phyloP scores from a whole-genome alignment of 2,888 invertebrate genomes.

The Drosophila fungiperda region DNA sequence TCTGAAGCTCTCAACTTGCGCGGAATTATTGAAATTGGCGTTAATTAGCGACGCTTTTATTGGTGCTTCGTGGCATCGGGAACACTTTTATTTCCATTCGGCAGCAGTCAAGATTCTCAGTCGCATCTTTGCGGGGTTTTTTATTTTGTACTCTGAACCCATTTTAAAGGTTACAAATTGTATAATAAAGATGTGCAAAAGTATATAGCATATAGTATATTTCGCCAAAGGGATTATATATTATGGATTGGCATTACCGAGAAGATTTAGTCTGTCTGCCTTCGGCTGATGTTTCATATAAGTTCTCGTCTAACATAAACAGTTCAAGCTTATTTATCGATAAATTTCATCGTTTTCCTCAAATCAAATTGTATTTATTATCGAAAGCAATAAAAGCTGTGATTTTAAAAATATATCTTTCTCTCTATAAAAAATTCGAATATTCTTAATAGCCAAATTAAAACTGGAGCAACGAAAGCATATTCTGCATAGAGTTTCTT shows the following conservation, averaged over 20 bases:
- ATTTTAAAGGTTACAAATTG: not conserved
- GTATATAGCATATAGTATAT: not conserved
- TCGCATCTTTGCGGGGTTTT: conserved; percentile 31
- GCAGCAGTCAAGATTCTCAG: conserved; percentile 4
- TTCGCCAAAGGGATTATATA: not conserved
- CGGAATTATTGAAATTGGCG: conserved; percentile 71
- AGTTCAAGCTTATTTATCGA: not conserved
- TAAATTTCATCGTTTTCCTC: not conserved
- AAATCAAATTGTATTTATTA: not conserved
- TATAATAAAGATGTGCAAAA: not conserved
- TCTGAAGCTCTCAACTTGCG: conserved; percentile 45
- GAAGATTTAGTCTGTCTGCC: not conserved
- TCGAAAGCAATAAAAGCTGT: not conserved
- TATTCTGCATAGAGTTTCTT: not conserved
- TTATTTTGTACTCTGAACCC: conserved; percentile 4
- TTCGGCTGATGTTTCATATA: not conserved
- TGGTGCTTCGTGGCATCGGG: conserved; percentile 43
- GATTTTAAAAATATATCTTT: not conserved
- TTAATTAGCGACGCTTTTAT: conserved; percentile 80
- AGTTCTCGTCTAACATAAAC: not conserved
- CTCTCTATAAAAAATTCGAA: not conserved
- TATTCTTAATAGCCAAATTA: not conserved
- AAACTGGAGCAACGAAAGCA: not conserved
- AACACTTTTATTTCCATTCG: conserved; percentile 22
- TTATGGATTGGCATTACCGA: not conserved